phyloP scores from a whole-genome alignment of 2,888 invertebrate species.

The Drosophila mulleri region DNA sequence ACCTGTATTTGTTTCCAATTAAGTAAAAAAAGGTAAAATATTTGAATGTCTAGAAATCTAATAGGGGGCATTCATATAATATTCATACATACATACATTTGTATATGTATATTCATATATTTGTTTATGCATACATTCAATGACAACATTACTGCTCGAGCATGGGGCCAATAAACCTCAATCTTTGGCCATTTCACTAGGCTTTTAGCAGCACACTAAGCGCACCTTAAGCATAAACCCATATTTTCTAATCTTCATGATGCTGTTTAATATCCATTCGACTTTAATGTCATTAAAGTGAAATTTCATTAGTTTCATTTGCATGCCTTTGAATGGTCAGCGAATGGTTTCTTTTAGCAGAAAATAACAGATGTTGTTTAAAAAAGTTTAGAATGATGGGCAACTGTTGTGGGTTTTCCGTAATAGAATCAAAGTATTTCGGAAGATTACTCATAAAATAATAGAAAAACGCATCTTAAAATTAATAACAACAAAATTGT shows the following conservation, averaged over 20 bases:
- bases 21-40: neutral
- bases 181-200: conserved; percentile 18
- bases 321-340: neutral
- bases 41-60: neutral
- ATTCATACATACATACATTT: neutral
- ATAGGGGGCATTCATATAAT: neutral
- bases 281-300: conserved; percentile 17
- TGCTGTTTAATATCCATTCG: conserved; percentile 36
- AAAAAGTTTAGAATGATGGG: no score
- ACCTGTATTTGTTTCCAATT: conserved; percentile 8
- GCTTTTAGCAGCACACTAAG: conserved; percentile 22
- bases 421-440: no score
- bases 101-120: neutral
- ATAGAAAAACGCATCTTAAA: no score
- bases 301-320: conserved; percentile 15
- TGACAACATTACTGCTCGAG: conserved; percentile 13
- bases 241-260: conserved; percentile 58
- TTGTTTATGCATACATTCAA: neutral
- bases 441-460: no score
- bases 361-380: no score
- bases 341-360: neutral
- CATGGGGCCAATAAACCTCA: conserved; percentile 41
- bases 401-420: no score
- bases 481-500: no score
- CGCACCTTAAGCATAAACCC: conserved; percentile 40